Conservation (phyloP, 2,888 invertebrate species). For the Graphium colonna region DNA sequence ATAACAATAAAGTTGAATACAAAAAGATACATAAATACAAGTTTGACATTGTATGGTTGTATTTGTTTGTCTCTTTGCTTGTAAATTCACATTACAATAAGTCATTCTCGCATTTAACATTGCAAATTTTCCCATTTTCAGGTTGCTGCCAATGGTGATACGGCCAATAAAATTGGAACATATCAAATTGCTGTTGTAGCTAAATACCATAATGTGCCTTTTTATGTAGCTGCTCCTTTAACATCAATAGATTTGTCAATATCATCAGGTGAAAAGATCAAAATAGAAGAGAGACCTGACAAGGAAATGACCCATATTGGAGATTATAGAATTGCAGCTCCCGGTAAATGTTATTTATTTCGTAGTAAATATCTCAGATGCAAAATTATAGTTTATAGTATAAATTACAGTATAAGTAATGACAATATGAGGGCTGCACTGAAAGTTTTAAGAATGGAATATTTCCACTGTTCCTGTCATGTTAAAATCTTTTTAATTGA, state of each 20-base stretch:
- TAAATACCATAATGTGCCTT: slow-evolving; percentile 93
- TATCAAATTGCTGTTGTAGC: slow-evolving; percentile 97
- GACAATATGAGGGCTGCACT: too few species aligned
- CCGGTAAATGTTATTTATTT: slow-evolving; percentile 74
- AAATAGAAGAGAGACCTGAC: slow-evolving; percentile 95
- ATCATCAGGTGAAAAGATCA: slow-evolving; percentile 90
- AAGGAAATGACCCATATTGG: slow-evolving; percentile 95
- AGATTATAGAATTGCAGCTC: slow-evolving; percentile 92
- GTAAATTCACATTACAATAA: too few species aligned
- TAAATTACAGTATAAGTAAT: too few species aligned
- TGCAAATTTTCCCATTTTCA: slow-evolving; percentile 36
- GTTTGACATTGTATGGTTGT: too few species aligned
- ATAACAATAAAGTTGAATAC: too few species aligned
- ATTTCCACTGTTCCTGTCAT: too few species aligned
- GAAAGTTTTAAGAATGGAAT: too few species aligned
- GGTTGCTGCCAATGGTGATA: slow-evolving; percentile 97
- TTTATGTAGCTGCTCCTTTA: slow-evolving; percentile 96
- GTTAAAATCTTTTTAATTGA: too few species aligned
- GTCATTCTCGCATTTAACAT: too few species aligned
- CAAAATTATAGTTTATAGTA: too few species aligned
- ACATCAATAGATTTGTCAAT: slow-evolving; percentile 93
- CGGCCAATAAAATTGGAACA: slow-evolving; percentile 99
- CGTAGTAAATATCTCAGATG: background rate
- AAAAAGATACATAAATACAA: too few species aligned
- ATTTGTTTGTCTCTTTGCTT: too few species aligned